A percentile compares a stretch with the other conserved stretches of the same genome.
Conservation (phyloP, 2,888 invertebrate genomes). For the Idaea straminata region DNA sequence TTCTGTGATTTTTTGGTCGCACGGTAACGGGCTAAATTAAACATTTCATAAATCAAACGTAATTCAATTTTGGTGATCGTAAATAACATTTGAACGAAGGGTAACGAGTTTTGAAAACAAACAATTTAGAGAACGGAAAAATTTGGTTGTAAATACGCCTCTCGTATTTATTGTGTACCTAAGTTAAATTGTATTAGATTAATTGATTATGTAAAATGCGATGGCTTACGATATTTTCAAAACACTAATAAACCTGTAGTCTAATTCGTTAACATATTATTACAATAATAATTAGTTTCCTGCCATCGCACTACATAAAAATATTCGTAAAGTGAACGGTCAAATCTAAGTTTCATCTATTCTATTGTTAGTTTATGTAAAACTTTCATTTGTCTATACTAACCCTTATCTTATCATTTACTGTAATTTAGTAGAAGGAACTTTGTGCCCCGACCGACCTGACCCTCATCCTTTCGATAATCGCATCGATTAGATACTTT, state of each 20-base stretch:
- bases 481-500: slow-evolving; percentile 61
- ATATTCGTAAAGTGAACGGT: slow-evolving; percentile 13
- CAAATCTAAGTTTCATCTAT: slow-evolving; percentile 16
- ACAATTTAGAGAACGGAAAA: slow-evolving; percentile 66
- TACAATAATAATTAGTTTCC: too few relatives aligned
- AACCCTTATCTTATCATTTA: slow-evolving; percentile 50
- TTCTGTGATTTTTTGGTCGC: slow-evolving; percentile 58
- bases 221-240: slow-evolving; percentile 35
- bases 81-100: slow-evolving; percentile 66
- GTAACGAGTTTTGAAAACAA: slow-evolving; percentile 73
- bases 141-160: slow-evolving; percentile 59
- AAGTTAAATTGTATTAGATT: slow-evolving; percentile 50
- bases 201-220: slow-evolving; percentile 70
- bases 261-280: not conserved
- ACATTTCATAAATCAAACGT: slow-evolving; percentile 69
- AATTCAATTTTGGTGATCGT: slow-evolving; percentile 63
- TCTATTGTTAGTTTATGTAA: slow-evolving; percentile 11
- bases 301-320: not conserved
- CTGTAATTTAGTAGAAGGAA: slow-evolving; percentile 50
- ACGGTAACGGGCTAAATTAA: slow-evolving; percentile 56
- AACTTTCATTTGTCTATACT: slow-evolving; percentile 31
- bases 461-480: slow-evolving; percentile 57
- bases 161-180: slow-evolving; percentile 62
- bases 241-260: not conserved
- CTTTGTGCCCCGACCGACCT: slow-evolving; percentile 45